Evolutionary conservation across 1,140 invertebrate genomes (phyloP).

Genomic region (Heliconius hermathena): DNA sequence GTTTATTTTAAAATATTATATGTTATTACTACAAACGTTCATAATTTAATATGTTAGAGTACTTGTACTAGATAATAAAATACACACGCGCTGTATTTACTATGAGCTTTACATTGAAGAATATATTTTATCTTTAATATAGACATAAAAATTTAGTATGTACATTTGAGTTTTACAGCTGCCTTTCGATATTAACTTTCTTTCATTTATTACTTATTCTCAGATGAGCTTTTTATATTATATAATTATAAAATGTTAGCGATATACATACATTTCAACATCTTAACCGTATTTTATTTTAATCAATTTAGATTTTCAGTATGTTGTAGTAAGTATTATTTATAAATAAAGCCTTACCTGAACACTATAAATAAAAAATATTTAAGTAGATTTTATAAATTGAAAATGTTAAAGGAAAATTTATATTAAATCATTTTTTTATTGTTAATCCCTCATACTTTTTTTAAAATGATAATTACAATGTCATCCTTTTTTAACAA

Average conservation of each 20-base stretch:
- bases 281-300: too few species aligned
- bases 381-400: neutral
- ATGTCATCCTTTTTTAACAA: neutral
- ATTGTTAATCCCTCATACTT: neutral
- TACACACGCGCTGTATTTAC: constrained; percentile 2
- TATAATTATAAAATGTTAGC: neutral
- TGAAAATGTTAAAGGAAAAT: too few species aligned
- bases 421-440: too few species aligned
- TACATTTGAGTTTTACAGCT: constrained; percentile 34
- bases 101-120: constrained; percentile 18
- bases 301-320: too few species aligned
- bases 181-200: constrained; percentile 26
- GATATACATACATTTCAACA: neutral
- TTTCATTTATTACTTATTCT: constrained; percentile 3
- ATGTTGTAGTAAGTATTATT: too few species aligned
- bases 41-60: constrained; percentile 5
- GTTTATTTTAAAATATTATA: neutral
- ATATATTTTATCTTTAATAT: constrained; percentile 32
- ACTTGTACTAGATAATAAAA: constrained; percentile 3
- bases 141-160: constrained; percentile 30
- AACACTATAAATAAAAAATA: neutral
- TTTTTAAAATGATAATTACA: neutral
- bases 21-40: constrained; percentile 2
- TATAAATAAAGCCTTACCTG: too few species aligned
- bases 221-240: constrained; percentile 7